Base-by-base conservation (phyloP, 2,888 invertebrate species). In the Idaea aversata region DNA sequence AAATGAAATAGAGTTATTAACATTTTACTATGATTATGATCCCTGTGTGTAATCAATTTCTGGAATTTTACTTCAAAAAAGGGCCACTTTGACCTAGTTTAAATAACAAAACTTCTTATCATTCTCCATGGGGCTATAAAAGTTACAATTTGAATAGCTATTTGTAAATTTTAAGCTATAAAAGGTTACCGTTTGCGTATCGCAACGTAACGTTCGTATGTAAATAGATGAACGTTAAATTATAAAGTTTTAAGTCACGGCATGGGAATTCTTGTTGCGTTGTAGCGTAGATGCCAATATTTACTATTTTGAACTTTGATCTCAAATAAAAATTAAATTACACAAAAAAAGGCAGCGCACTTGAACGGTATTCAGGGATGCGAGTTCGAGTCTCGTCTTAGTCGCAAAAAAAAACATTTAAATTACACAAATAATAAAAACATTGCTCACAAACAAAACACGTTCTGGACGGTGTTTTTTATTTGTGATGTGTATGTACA, bases 111-210 rank as follows among this genome's bases (percentile, higher is more conserved):
- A 71, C 72, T 64, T 68, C 70, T 77, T 78, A 78, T 77, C 75
- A 73, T 71, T 72, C 65, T 63, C 71, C 69, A 64, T 65, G 67
- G 68, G 64, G 67, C 70, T 72, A 70, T 80, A 72, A 78, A 79
- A 70, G 61, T 63, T 57, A 67, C 66, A 70, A 74, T 73, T 77
- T 71, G 67, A 72, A 74, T 70, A 64, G 71, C 70, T 63, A 61
- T 72, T 75, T 64, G 25, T 62, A 68, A 73, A 73, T 70, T 71
- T 66, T 69, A 66, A 65, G 65, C 61, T 63, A 65, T 71, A 69
- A 71, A 70, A 72, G 65, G 67, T 63, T 65, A 64, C 68, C 66
- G 68, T 38, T 61, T 59, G 60, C 63, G 67, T 63, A 15, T 15
- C 59, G 25, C 16, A 36, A 47, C 47, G 47, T 47, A 47, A 47